phyloP scores from a whole-genome alignment of 1,140 invertebrate genomes.

The Cyrtorhinus lividipennis region DNA sequence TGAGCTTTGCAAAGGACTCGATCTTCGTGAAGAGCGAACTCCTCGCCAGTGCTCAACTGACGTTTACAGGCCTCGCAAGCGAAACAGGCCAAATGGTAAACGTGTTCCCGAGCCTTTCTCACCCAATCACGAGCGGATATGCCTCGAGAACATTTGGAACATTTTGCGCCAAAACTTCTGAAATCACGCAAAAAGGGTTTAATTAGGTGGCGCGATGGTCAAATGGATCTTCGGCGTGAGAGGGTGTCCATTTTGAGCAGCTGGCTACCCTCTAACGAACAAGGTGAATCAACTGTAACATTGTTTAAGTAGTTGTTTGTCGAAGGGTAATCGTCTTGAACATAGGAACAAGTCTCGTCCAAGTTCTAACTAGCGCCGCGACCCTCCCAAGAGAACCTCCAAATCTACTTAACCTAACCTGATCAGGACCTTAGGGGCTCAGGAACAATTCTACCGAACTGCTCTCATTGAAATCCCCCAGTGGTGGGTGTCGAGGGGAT shows the following conservation, averaged over 20 bases:
- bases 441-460: no score
- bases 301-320: neutral
- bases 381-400: no score
- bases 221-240: no score
- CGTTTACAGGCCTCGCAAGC: conserved; percentile 94
- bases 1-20: conserved; percentile 89
- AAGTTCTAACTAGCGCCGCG: no score
- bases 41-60: conserved; percentile 92
- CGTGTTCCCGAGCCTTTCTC: conserved; percentile 75
- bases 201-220: no score
- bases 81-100: conserved; percentile 97
- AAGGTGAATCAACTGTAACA: neutral
- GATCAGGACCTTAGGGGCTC: no score
- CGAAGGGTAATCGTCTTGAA: neutral
- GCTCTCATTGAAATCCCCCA: no score
- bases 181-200: conserved; percentile 24
- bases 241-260: no score
- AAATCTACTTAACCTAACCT: no score
- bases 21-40: conserved; percentile 89
- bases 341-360: neutral
- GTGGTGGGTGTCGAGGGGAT: no score
- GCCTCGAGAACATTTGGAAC: conserved; percentile 81
- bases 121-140: conserved; percentile 96
- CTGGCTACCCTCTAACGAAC: no score
- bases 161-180: conserved; percentile 93